Evolutionary conservation across 1,140 invertebrate species (phyloP).

Genomic region (Leptestheria dahalacensis): DNA sequence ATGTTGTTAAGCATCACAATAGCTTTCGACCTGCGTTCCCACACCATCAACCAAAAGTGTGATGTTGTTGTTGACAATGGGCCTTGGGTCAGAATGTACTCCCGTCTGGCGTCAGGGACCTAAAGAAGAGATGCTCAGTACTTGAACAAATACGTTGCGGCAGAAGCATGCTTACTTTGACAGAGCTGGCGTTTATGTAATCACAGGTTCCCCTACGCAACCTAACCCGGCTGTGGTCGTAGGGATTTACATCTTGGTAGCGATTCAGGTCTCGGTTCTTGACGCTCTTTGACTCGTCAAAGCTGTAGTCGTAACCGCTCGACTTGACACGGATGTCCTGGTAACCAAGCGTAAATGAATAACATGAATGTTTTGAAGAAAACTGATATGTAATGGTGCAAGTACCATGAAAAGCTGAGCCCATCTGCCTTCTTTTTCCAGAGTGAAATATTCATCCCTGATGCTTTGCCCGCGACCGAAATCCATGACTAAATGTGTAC

Average conservation of each 20-base stretch:
- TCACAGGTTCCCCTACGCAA: conserved; percentile 53
- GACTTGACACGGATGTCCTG: neutral
- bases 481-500: neutral
- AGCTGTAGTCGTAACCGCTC: conserved; percentile 37
- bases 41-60: conserved; percentile 96
- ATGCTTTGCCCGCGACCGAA: neutral
- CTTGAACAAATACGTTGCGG: neutral
- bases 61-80: conserved; percentile 67
- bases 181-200: conserved; percentile 89
- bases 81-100: conserved; percentile 87
- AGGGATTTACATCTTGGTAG: conserved; percentile 90
- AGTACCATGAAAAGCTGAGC: neutral
- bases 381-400: too few relatives aligned
- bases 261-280: conserved; percentile 70
- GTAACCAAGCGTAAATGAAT: neutral
- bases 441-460: neutral
- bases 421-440: neutral
- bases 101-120: conserved; percentile 61
- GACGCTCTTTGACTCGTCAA: conserved; percentile 56
- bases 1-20: conserved; percentile 92
- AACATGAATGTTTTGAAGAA: too few relatives aligned
- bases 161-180: conserved; percentile 41
- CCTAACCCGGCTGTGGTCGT: conserved; percentile 77
- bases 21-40: conserved; percentile 81
- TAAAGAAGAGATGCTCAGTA: too few relatives aligned